Conservation (phyloP, 1,140 invertebrate genomes). For the Caenorhabditis elegans region DNA sequence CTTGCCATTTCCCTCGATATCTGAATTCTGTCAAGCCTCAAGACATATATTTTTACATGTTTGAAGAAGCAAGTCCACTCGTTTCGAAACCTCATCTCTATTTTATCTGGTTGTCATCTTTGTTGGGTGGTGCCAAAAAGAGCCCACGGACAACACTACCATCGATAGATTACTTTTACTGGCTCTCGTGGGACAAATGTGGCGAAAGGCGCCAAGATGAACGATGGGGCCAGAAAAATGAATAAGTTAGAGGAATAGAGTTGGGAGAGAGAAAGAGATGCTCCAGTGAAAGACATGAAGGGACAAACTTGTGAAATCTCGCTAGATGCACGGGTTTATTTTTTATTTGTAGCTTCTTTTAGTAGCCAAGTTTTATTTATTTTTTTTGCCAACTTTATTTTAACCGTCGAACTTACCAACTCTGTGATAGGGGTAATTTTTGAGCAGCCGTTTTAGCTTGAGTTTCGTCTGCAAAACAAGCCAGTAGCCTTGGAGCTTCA, state of each 20-base stretch:
- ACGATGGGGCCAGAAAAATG: background rate
- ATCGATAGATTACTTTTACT: conserved; percentile 14
- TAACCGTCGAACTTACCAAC: too few relatives aligned
- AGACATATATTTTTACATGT: background rate
- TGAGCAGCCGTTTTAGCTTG: too few relatives aligned
- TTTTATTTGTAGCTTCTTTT: background rate
- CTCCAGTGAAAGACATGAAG: too few relatives aligned
- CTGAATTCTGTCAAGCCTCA: background rate
- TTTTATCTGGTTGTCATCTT: conserved; percentile 23
- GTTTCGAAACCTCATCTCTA: too few relatives aligned
- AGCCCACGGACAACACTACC: too few relatives aligned
- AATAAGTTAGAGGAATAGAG: background rate
- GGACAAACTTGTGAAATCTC: background rate
- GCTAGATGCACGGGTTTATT: background rate
- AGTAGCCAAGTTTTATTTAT: too few relatives aligned
- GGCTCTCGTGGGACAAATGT: conserved; percentile 21
- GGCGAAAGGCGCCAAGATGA: conserved; percentile 8
- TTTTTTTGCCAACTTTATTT: background rate
- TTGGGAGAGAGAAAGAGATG: background rate
- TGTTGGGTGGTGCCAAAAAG: background rate
- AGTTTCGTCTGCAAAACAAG: too few relatives aligned
- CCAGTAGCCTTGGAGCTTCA: too few relatives aligned
- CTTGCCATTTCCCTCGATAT: background rate
- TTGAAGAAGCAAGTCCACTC: too few relatives aligned
- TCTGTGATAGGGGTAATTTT: too few relatives aligned